Conservation (phyloP, 2,113 vertebrate genomes). For the Panthera leo region DNA sequence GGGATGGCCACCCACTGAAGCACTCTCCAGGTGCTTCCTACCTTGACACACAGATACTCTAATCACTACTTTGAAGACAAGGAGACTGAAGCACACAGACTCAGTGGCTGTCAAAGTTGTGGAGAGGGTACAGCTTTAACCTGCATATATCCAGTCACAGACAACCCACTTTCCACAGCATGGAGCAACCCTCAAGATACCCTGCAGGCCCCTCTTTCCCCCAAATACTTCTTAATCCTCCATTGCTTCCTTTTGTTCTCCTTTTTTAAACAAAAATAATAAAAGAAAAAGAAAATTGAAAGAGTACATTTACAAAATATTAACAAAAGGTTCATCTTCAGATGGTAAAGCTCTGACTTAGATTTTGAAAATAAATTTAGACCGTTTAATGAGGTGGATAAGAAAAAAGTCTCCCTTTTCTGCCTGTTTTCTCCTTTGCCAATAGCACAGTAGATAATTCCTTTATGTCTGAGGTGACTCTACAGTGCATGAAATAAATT, state of each 20-base stretch:
- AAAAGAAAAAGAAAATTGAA: background rate
- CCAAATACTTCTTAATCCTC: background rate
- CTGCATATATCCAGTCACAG: background rate
- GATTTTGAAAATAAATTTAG: constrained; percentile 32
- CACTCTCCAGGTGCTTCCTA: background rate
- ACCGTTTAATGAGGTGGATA: background rate
- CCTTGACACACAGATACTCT: fast-evolving
- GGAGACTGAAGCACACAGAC: background rate
- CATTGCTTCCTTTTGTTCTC: background rate
- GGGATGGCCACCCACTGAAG: background rate
- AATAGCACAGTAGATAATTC: constrained; percentile 13
- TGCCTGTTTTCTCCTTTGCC: background rate
- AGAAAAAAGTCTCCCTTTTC: constrained; percentile 6
- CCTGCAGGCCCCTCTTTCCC: background rate
- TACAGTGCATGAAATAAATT: background rate
- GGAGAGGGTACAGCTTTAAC: background rate
- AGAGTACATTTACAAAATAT: background rate
- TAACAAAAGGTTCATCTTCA: background rate
- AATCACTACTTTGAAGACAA: background rate
- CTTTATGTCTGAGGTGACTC: background rate
- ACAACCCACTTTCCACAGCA: background rate
- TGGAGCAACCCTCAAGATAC: background rate
- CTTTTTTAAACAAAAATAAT: background rate
- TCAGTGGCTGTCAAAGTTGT: too few relatives aligned
- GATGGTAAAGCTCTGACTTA: background rate